phyloP scores from a whole-genome alignment of 2,113 vertebrate species.

The Cyprinus carpio region DNA sequence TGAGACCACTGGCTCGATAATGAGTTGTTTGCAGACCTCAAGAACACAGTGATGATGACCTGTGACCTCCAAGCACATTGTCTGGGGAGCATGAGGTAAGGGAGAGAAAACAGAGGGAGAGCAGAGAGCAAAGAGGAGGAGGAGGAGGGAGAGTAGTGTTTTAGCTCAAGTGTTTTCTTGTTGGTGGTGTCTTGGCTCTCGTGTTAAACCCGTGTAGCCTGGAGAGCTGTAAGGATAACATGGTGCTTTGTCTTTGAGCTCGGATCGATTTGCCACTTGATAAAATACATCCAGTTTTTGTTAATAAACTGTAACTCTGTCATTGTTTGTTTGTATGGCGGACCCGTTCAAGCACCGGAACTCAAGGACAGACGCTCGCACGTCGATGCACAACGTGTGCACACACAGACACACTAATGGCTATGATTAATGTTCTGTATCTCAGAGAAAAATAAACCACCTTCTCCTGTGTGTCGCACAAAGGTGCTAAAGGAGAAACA shows the following conservation, averaged over 20 bases:
- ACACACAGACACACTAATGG: slow-evolving; percentile 49
- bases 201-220: slow-evolving; percentile 56
- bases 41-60: slow-evolving; percentile 76
- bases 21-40: slow-evolving; percentile 79
- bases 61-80: slow-evolving; percentile 68
- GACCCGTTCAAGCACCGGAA: slow-evolving; percentile 15
- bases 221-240: slow-evolving; percentile 48
- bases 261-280: slow-evolving; percentile 51
- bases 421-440: slow-evolving; percentile 57
- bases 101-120: slow-evolving; percentile 60
- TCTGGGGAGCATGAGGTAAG: slow-evolving; percentile 67
- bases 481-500: slow-evolving; percentile 52
- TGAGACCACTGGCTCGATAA: slow-evolving; percentile 74
- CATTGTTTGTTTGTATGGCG: slow-evolving; percentile 49
- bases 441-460: slow-evolving; percentile 52
- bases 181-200: slow-evolving; percentile 49
- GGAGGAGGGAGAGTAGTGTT: slow-evolving; percentile 36
- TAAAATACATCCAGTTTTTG: slow-evolving; percentile 51
- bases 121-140: slow-evolving; percentile 34
- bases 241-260: slow-evolving; percentile 46
- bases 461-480: slow-evolving; percentile 52
- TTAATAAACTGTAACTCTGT: slow-evolving; percentile 56
- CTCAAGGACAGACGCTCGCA: slow-evolving; percentile 50
- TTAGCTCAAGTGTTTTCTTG: slow-evolving; percentile 53
- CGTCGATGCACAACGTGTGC: slow-evolving; percentile 9